Base-by-base conservation (phyloP, 2,888 invertebrate species). In the Epinotia demarniana region DNA sequence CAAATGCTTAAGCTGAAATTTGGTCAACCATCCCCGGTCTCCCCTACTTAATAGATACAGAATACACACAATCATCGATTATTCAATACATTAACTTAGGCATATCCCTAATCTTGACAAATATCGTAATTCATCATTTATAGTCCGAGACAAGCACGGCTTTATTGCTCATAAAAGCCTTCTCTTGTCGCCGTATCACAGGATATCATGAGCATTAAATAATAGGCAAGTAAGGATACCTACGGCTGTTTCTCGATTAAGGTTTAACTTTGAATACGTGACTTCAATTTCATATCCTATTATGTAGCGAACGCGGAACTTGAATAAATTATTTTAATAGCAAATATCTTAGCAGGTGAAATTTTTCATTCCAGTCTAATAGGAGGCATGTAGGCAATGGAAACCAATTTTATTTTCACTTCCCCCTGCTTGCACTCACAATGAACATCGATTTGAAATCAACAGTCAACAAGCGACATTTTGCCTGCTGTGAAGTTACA, bases 401-500 rank as follows among this genome's bases (percentile, higher is more conserved):
- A 2, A 67, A 61, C 13, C 55, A 73, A 61, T 68, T 55, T 39
- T 62, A 43, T 62, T 62, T 68, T 39, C 39, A 43, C 57, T 73
- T 39, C 39, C 43, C 18, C 16, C 43, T 53, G 43, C 27, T 67
- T 39, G 27, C 43, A 43, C 13, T 39, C 46, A 57, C 69, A 74
- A 74, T 69, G 58, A 74, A 76, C 72, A 73, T 76, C 73, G 73
- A 58, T 73, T 63, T 58, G 79, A 79, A 79, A 77, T 80, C 80
- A 77, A 78, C 80, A 78, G 73, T 72, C 70, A 71, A 64, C 78
- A 75, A 62, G 72, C 49, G 67, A 61, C 63, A 71, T 71, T 53
- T 64, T 67, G 76, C 78, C 64, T 81, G 80, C 82, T 81, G 81
- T 81, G 83, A 82, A 81, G 81, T 80, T 81, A 82, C 83, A 81